These are phyloP conservation scores for Amorpha juglandis DNA, from an alignment of 2,888 invertebrate species.

Conservation along the genomic window DNA sequence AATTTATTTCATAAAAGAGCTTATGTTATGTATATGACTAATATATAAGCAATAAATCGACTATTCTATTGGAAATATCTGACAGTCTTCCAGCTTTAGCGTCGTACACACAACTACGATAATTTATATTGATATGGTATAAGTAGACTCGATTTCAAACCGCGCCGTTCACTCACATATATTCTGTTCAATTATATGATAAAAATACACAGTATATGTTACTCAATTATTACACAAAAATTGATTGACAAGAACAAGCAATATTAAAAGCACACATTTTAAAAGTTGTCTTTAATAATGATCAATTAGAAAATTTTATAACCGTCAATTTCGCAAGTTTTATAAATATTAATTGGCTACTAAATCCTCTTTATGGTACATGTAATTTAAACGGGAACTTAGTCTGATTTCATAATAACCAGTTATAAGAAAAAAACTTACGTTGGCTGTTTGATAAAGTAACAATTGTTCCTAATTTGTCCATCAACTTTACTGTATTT, in stretches of 20 bases:
- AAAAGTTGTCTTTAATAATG: background rate
- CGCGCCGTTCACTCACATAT: slow-evolving; percentile 15
- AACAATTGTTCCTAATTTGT: slow-evolving; percentile 13
- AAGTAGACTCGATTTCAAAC: background rate
- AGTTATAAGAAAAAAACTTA: background rate
- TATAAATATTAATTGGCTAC: background rate
- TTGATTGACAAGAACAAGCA: too few relatives aligned
- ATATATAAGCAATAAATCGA: too few relatives aligned
- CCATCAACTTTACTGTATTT: slow-evolving; percentile 1
- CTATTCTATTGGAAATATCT: background rate
- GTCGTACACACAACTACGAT: background rate
- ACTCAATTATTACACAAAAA: background rate
- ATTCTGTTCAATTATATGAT: background rate
- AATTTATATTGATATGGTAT: background rate
- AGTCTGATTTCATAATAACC: background rate
- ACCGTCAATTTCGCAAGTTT: background rate
- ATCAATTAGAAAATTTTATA: background rate
- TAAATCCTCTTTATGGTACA: too few relatives aligned
- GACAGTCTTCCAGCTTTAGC: slow-evolving; percentile 4
- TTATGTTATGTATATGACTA: too few relatives aligned
- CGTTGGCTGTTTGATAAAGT: background rate
- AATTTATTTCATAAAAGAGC: background rate
- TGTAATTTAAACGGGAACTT: background rate
- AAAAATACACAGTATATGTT: background rate
- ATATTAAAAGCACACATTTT: too few relatives aligned